phyloP scores from a whole-genome alignment of 53 echinoderm and acorn worm species.

The Hippasteria phrygiana region DNA sequence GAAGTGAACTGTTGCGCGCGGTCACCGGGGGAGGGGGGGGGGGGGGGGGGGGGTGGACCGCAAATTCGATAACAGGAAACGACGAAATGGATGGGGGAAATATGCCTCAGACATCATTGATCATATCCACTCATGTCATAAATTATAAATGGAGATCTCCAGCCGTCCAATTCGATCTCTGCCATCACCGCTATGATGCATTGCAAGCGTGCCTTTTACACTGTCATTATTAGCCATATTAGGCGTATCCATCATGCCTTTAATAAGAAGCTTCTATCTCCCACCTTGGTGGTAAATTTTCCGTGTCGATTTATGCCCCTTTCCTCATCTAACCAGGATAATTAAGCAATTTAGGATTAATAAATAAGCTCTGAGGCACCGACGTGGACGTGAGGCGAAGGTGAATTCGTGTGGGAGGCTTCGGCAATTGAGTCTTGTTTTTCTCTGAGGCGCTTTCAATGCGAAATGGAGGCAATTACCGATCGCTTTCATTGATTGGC shows the following conservation, averaged over 20 bases:
- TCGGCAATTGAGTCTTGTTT: not conserved
- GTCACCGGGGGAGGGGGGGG: no score
- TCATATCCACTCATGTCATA: conserved; percentile 43
- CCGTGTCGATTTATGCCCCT: conserved; percentile 21
- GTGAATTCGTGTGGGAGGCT: not conserved
- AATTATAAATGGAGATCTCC: conserved; percentile 30
- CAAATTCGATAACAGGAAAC: conserved; percentile 25
- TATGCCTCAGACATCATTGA: conserved; percentile 28
- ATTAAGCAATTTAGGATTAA: conserved; percentile 50
- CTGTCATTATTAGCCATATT: not conserved
- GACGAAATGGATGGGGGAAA: conserved; percentile 42
- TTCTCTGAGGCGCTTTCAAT: not conserved
- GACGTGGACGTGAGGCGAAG: conserved; percentile 2
- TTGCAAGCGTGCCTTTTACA: not conserved
- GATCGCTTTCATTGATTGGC: conserved; percentile 13
- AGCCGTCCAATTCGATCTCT: not conserved
- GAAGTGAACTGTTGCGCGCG: conserved; percentile 34
- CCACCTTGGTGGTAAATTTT: conserved; percentile 28
- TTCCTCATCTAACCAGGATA: conserved; percentile 16
- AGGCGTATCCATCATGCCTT: not conserved
- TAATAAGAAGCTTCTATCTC: not conserved
- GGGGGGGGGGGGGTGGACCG: no score
- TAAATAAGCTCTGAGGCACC: conserved; percentile 17
- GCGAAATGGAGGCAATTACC: conserved; percentile 11
- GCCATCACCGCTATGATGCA: conserved; percentile 4